Evolutionary conservation across 2,113 vertebrate genomes (phyloP), one percentile per base, ranked within the genome.

Genomic region (Xiphorhynchus elegans): DNA sequence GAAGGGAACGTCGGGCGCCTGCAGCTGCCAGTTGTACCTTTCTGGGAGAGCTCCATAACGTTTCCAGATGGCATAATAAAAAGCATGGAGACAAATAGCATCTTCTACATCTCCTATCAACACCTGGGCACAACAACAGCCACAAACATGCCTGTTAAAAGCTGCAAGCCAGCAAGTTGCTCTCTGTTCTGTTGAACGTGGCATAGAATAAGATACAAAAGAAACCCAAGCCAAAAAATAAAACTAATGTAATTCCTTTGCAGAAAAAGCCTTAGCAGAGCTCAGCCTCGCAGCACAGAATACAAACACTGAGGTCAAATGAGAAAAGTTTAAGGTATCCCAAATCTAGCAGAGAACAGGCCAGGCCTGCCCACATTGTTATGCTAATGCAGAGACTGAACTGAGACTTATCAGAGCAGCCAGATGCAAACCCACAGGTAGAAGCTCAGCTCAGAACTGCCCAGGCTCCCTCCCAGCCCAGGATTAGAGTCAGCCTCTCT

Each of bases 31-130:
- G 98, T 99, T 99, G 95, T 99, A 99, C 60, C 99, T 97, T 95
- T 99, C 99, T 2, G 99, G 99, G 77, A 99, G 98, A 62, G 99
- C 99, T 26, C 99, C 99, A 0, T 99, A 99, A 24, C 99, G 98
- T 73, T 99, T 99, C 99, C 99, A 99, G 56, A 99, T 99, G 96
- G 99, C 99, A 35, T 99, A 99, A 97, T 99, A 99, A 96, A 99
- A 99, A 89, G 99, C 99, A 42, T 99, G 99, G 25, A 99, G 98
- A 96, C 99, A 99, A 97, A 99, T 99, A 42, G 99, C 99, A 56
- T 99, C 99, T 95, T 99, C 99, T 83, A 99, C 98, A 72, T 99
- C 99, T 35, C 99, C 99, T 91, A 98, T 99, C 96, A 99, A 96
- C 76, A 99, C 99, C 99, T 99, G 52, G 16, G 83, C 28, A 53